These are phyloP conservation scores for Hoplostethus mediterraneus DNA, from an alignment of 2,797 vertebrate species.

Conservation along the genomic window DNA sequence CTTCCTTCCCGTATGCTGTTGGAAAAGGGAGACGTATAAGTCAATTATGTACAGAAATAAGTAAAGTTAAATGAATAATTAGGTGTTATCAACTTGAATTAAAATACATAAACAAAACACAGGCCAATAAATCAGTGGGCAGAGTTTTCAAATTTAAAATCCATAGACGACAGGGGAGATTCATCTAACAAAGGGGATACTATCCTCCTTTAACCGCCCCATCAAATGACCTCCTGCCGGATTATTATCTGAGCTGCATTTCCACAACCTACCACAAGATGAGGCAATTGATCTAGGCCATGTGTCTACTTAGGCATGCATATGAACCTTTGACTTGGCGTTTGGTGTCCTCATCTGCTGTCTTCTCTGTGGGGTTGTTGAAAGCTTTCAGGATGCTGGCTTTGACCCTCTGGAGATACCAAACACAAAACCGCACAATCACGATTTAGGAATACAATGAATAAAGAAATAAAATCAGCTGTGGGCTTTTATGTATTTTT, in stretches of 20 bases:
- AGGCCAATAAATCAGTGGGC: not conserved
- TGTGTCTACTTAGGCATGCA: not conserved
- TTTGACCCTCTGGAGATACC: constrained; percentile 90
- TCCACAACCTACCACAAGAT: constrained; percentile 76
- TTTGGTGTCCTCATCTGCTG: constrained; percentile 96
- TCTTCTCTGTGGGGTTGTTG: constrained; percentile 97
- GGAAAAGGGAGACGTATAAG: constrained; percentile 14
- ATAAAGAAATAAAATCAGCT: constrained; percentile 25
- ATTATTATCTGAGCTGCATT: constrained; percentile 26
- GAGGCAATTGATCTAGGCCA: constrained; percentile 75
- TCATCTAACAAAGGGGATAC: not conserved
- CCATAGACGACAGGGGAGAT: not conserved
- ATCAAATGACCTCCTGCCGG: not conserved
- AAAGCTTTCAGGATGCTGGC: constrained; percentile 96
- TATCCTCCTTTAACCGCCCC: not conserved
- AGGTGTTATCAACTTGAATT: no score
- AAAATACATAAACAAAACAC: no score
- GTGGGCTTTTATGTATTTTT: not conserved
- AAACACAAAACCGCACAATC: constrained; percentile 36
- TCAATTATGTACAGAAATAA: not conserved
- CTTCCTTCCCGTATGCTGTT: constrained; percentile 97
- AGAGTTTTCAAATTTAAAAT: not conserved
- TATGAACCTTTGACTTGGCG: constrained; percentile 95
- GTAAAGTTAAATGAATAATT: not conserved
- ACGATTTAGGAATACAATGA: not conserved